A percentile compares a stretch with the other conserved stretches of the same genome.
These are phyloP conservation scores for Desmophyllum pertusum DNA, from an alignment of 92 coral and sea anemone genomes.

Conservation along the genomic window DNA sequence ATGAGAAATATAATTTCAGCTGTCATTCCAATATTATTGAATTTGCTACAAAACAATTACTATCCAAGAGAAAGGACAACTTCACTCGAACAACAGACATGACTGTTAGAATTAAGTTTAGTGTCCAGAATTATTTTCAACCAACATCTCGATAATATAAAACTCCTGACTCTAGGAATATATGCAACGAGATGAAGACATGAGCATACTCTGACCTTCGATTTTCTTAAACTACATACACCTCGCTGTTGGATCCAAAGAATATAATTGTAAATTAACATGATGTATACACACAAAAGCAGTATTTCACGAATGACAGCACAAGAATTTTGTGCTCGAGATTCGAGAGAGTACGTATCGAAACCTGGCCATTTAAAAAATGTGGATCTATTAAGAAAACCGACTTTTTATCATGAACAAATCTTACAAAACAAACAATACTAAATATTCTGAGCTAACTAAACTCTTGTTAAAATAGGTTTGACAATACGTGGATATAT, in stretches of 20 bases:
- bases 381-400: background rate
- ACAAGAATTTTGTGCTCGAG: background rate
- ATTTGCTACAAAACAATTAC: constrained; percentile 18
- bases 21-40: background rate
- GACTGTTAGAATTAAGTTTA: background rate
- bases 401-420: constrained; percentile 13
- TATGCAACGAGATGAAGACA: background rate
- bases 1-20: constrained; percentile 17
- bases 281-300: constrained; percentile 10
- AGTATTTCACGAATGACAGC: background rate
- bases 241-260: background rate
- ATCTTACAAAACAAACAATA: constrained; percentile 30
- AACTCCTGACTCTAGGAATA: background rate
- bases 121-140: background rate
- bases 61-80: background rate
- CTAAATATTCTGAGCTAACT: constrained; percentile 8
- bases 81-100: background rate
- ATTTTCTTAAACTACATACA: background rate
- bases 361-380: background rate
- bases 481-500: constrained; percentile 21
- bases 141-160: background rate
- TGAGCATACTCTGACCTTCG: constrained; percentile 24
- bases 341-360: background rate
- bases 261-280: constrained; percentile 16
- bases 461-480: constrained; percentile 21